Base-by-base conservation (phyloP, 2,113 vertebrate genomes). In the Amia ocellicauda region DNA sequence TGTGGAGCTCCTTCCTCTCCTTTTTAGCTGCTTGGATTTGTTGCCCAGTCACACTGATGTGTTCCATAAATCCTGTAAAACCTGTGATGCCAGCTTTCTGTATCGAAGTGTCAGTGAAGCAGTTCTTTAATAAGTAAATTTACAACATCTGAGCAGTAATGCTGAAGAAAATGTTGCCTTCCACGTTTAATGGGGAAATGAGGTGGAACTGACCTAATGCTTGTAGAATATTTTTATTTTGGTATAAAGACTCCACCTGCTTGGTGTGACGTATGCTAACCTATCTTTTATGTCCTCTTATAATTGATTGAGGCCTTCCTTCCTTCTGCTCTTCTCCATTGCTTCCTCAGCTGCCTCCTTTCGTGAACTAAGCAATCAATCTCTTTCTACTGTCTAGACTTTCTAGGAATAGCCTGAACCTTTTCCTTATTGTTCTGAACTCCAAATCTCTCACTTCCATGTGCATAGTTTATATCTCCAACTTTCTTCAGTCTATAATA, bases 81-180 rank as follows among this genome's bases (percentile, higher is more conserved):
- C 61, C 40, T 11, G 43, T 14, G 20, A 60, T 60, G 16, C 31
- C 41, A 16, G 31, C 56, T n/a, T 54, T 52, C 36, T 67, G 40
- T 8, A 57, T 43, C 17, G 19, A 42, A 10, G 17, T 57, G 9
- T 72, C 51, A 29, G 51, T 11, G 22, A 42, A 67, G 4, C 63
- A 24, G 49, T 63, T 67, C 20, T 23, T 60, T 29, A 45, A 11
- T 23, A 65, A 47, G 28, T 60, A 64, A 3, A 3, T 13, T 3
- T 67, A 40, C 40, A 62, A n/a, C 41, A 60, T 63, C 13, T 63
- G n/a, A 22, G 63, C 55, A 10, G 66, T 10, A 2, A 66, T 17
- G 13, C 62, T 69, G 49, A 67, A 64, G 42, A 74, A 74, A 17
- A 74, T 41, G 14, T 65, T 74, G 1, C 66, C 62, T 2, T 73